A percentile compares a stretch with the other conserved stretches of the same genome.
These are phyloP conservation scores for Dolichopus griseipennis DNA, from an alignment of 2,888 invertebrate species.

Conservation along the genomic window DNA sequence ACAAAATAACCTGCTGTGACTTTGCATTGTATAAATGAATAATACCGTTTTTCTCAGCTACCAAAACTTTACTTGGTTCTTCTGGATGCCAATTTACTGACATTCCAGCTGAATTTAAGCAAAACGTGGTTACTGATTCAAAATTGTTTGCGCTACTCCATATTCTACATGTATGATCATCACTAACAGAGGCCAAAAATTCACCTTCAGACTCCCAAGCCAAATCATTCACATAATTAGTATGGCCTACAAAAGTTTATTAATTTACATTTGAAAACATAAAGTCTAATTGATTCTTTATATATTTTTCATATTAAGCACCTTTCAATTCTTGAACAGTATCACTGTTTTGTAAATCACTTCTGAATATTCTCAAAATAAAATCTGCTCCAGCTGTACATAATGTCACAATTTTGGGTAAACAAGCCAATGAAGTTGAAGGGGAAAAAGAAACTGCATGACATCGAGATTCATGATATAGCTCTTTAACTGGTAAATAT, in stretches of 20 bases:
- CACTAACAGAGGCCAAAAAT: conserved; percentile 63
- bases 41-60: conserved; percentile 66
- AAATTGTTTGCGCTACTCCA: conserved; percentile 50
- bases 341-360: conserved; percentile 47
- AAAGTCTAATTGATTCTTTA: too few species aligned
- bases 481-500: conserved; percentile 48
- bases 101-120: conserved; percentile 58
- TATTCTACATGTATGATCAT: conserved; percentile 64
- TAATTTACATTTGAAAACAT: too few species aligned
- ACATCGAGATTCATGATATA: conserved; percentile 49
- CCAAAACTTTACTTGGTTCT: conserved; percentile 60
- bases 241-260: conserved; percentile 48
- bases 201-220: conserved; percentile 61
- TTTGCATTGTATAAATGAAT: conserved; percentile 63
- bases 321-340: conserved; percentile 41
- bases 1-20: conserved; percentile 56
- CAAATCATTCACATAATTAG: conserved; percentile 59
- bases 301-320: conserved; percentile 24
- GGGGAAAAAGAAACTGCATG: conserved; percentile 54
- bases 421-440: conserved; percentile 50
- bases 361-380: conserved; percentile 48
- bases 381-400: conserved; percentile 50
- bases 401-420: conserved; percentile 47
- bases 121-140: conserved; percentile 50
- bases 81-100: conserved; percentile 60